Evolutionary conservation across 2,888 invertebrate genomes (phyloP).

Genomic region (Drosophila mettleri): DNA sequence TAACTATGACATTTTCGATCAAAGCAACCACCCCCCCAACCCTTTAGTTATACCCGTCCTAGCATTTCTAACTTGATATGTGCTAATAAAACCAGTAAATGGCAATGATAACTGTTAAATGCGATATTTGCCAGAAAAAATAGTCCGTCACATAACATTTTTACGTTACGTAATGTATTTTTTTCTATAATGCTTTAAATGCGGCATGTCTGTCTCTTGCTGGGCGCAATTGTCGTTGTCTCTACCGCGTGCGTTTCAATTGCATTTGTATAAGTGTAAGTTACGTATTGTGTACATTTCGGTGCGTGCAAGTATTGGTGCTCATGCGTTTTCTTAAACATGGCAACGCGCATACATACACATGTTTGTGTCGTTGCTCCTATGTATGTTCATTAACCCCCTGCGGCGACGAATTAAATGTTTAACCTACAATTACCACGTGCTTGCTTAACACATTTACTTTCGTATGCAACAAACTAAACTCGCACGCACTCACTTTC

Average conservation of each 20-base stretch:
- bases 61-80: background rate
- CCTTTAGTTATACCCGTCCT: background rate
- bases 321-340: constrained; percentile 45
- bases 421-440: constrained; percentile 83
- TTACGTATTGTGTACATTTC: constrained; percentile 26
- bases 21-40: constrained; percentile 3
- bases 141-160: constrained; percentile 76
- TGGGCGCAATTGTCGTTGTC: constrained; percentile 49
- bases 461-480: constrained; percentile 57
- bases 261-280: constrained; percentile 57
- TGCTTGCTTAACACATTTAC: constrained; percentile 55
- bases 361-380: constrained; percentile 47
- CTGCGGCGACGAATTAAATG: constrained; percentile 37
- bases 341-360: constrained; percentile 42
- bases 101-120: constrained; percentile 24
- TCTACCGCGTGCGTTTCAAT: constrained; percentile 58
- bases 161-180: constrained; percentile 77
- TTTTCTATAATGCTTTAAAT: constrained; percentile 76
- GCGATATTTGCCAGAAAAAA: constrained; percentile 46
- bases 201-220: constrained; percentile 54
- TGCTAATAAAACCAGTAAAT: constrained; percentile 11
- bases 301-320: constrained; percentile 22
- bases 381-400: constrained; percentile 79
- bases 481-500: constrained; percentile 1
- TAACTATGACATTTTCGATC: constrained; percentile 46